These are phyloP conservation scores for Archocentrus centrarchus DNA, from an alignment of 2,113 vertebrate species.

Conservation along the genomic window DNA sequence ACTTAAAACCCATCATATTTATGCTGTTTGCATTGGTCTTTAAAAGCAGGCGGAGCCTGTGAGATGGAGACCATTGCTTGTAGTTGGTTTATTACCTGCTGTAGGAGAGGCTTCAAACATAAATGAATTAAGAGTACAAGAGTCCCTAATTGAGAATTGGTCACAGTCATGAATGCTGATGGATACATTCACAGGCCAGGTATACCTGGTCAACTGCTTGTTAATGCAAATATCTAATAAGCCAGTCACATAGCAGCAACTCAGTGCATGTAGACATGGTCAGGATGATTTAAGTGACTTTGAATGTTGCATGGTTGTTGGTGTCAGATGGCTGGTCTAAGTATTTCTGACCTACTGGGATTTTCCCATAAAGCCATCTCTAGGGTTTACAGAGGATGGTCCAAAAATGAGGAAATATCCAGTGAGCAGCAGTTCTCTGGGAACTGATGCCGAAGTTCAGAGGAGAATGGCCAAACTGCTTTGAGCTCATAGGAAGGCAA, in stretches of 20 bases:
- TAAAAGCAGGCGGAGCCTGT: background rate
- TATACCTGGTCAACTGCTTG: background rate
- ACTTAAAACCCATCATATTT: conserved; percentile 56
- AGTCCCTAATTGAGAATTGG: background rate
- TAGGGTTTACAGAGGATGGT: background rate
- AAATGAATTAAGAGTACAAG: too few relatives aligned
- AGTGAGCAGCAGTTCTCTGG: background rate
- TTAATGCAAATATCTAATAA: background rate
- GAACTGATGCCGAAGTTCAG: background rate
- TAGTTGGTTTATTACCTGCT: background rate
- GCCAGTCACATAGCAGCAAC: background rate
- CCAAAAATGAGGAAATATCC: too few relatives aligned
- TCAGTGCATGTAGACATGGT: background rate
- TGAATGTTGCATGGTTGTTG: background rate
- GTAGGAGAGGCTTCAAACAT: background rate
- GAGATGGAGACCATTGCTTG: background rate
- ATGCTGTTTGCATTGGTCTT: conserved; percentile 32
- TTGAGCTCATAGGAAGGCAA: background rate
- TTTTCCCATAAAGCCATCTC: background rate
- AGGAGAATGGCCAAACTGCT: background rate
- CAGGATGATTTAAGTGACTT: background rate
- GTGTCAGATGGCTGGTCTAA: background rate
- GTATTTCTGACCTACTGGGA: background rate
- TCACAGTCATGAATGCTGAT: background rate
- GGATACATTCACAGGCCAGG: background rate